phyloP scores from a whole-genome alignment of 1,140 invertebrate species.

The Acyrthosiphon pisum region DNA sequence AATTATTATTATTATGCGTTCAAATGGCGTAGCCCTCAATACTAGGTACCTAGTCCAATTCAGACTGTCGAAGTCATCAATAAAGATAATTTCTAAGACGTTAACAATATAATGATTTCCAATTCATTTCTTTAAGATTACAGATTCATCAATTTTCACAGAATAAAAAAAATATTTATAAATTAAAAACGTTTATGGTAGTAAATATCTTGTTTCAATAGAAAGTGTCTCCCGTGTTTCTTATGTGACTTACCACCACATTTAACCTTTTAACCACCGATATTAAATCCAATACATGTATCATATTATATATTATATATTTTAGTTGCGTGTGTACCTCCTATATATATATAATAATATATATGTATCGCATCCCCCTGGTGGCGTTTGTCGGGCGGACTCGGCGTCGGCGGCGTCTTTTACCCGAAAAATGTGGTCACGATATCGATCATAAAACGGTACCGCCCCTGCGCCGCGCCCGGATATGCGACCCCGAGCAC shows the following conservation, averaged over 20 bases:
- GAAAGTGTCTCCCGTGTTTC: not conserved
- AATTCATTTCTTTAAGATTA: not conserved
- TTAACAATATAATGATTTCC: not conserved
- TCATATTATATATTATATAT: not conserved
- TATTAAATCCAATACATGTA: not conserved
- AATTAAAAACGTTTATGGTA: not conserved
- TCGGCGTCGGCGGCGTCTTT: conserved; percentile 33
- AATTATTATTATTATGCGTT: not conserved
- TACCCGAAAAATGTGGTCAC: conserved; percentile 52
- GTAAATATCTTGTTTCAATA: not conserved
- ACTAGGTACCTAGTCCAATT: not conserved
- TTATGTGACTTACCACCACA: not conserved
- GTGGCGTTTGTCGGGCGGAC: not conserved
- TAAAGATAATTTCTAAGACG: not conserved
- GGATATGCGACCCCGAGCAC: conserved; percentile 50
- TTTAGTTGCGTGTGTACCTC: not conserved
- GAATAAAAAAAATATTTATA: not conserved
- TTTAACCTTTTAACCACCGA: not conserved
- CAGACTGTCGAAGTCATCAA: not conserved
- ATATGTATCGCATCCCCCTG: not conserved
- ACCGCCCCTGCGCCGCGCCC: conserved; percentile 47
- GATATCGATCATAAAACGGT: conserved; percentile 56
- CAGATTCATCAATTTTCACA: not conserved
- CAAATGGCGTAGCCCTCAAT: too few relatives aligned
- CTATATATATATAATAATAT: not conserved